Conservation (phyloP, 2,113 vertebrate species). For the Xerus inauris region DNA sequence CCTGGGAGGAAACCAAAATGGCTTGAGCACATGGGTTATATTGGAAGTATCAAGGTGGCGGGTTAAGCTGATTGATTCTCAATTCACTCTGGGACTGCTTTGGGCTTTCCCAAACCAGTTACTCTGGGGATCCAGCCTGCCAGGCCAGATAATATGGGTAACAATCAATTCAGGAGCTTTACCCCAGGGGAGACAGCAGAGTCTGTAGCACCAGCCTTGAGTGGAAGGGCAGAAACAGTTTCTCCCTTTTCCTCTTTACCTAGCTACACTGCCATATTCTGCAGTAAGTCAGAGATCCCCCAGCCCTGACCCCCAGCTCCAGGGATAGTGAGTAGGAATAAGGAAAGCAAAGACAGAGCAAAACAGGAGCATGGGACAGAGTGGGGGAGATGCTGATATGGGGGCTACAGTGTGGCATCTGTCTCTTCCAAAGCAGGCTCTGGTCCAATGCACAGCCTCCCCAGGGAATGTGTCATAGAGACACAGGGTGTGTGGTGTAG, state of each 20-base stretch:
- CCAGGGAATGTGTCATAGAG: slow-evolving; percentile 80
- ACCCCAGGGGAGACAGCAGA: not conserved
- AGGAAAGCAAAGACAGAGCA: not conserved
- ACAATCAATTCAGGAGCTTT: slow-evolving; percentile 3
- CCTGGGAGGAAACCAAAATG: not conserved
- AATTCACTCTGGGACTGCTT: slow-evolving; percentile 29
- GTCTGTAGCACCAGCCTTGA: not conserved
- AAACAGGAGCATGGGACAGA: slow-evolving; percentile 41
- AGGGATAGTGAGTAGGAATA: not conserved
- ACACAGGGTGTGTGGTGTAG: slow-evolving; percentile 77
- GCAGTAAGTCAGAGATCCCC: not conserved
- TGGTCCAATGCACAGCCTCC: slow-evolving; percentile 75
- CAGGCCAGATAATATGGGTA: slow-evolving; percentile 1
- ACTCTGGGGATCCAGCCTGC: slow-evolving; percentile 39
- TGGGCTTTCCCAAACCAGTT: slow-evolving; percentile 49
- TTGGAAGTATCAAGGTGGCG: slow-evolving; percentile 11
- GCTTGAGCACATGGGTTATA: not conserved
- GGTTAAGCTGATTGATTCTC: slow-evolving; percentile 48
- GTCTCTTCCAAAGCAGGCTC: slow-evolving; percentile 68
- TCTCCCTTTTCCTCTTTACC: not conserved
- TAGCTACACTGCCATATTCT: not conserved
- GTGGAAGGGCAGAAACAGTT: not conserved
- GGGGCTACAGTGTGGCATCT: slow-evolving; percentile 69
- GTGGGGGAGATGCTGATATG: slow-evolving; percentile 42
- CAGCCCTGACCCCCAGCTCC: not conserved